A percentile compares a stretch with the other conserved stretches of the same genome.
Conservation (phyloP, 2,797 vertebrate genomes). For the Mormyrops attenuatus region DNA sequence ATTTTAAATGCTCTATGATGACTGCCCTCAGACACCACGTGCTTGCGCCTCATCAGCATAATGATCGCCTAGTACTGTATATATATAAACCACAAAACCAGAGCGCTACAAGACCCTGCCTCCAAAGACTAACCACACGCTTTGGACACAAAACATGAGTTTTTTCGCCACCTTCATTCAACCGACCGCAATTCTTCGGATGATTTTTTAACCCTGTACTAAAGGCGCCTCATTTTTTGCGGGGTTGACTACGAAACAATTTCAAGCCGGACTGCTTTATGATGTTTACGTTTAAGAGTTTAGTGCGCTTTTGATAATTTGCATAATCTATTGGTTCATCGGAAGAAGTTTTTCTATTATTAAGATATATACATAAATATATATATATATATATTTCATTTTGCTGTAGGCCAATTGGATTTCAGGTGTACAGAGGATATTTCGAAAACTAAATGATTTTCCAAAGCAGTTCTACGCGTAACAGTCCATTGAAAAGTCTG, state of each 20-base stretch:
- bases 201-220: slow-evolving; percentile 30
- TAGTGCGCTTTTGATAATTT: slow-evolving; percentile 1
- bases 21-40: slow-evolving; percentile 67
- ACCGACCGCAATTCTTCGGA: slow-evolving; percentile 53
- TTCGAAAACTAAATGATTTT: slow-evolving; percentile 9
- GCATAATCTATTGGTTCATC: slow-evolving; percentile 8
- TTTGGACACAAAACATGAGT: slow-evolving; percentile 49
- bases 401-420: slow-evolving; percentile 13
- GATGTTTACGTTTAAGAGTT: background rate
- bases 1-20: slow-evolving; percentile 51
- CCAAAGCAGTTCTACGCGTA: background rate
- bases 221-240: slow-evolving; percentile 9
- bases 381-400: background rate
- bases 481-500: background rate
- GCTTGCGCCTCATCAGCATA: slow-evolving; percentile 73
- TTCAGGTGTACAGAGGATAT: background rate
- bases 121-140: slow-evolving; percentile 68
- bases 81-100: slow-evolving; percentile 80
- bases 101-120: slow-evolving; percentile 73
- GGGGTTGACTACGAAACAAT: slow-evolving; percentile 10
- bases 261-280: background rate
- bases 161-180: slow-evolving; percentile 54
- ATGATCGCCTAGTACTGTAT: slow-evolving; percentile 65
- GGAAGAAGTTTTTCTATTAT: background rate
- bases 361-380: background rate